phyloP scores from a whole-genome alignment of 2,797 vertebrate genomes.

The Nothura maculosa region DNA sequence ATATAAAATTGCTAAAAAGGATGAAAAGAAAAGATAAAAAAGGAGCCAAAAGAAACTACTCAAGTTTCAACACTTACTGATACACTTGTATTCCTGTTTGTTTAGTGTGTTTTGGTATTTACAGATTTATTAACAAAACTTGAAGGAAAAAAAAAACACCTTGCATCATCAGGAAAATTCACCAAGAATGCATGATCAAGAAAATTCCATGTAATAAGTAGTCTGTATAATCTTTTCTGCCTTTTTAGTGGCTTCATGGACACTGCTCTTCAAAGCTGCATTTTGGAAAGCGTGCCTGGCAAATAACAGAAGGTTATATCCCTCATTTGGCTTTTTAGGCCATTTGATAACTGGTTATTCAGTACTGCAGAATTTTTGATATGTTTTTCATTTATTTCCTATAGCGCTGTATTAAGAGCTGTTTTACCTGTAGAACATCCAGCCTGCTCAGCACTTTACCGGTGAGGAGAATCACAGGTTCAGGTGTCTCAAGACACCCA shows the following conservation, averaged over 20 bases:
- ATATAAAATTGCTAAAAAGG: no score
- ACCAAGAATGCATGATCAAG: neutral
- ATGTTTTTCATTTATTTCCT: neutral
- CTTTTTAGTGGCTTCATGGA: neutral
- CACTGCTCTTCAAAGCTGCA: neutral
- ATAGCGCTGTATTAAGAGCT: neutral
- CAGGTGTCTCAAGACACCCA: neutral
- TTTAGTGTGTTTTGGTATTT: neutral
- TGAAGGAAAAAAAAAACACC: neutral
- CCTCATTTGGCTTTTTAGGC: neutral
- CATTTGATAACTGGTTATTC: neutral
- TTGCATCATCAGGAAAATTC: neutral
- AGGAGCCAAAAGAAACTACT: neutral
- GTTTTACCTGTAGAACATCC: neutral
- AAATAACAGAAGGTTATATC: neutral
- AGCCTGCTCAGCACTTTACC: neutral
- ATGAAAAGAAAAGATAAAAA: no score
- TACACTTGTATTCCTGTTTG: neutral
- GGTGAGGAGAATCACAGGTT: neutral
- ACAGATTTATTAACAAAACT: neutral
- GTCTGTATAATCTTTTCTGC: neutral
- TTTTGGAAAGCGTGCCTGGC: neutral
- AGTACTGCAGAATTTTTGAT: neutral
- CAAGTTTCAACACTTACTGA: neutral
- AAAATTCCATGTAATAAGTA: neutral